Evolutionary conservation across 2,888 invertebrate species (phyloP).

Genomic region (Hydraecia micacea): DNA sequence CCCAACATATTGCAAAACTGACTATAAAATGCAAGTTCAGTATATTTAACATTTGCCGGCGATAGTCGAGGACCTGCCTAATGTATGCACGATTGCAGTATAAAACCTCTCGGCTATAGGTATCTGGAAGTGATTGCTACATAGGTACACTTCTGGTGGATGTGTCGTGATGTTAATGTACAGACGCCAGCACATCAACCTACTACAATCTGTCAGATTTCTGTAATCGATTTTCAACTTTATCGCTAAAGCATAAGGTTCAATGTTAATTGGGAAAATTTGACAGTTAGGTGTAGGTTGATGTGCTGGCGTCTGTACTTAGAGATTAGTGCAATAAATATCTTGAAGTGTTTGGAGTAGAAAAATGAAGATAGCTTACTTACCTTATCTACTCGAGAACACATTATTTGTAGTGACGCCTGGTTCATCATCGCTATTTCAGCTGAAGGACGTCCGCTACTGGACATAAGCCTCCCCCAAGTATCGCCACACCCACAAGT

Average conservation of each 20-base stretch:
- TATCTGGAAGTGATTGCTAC: slow-evolving; percentile 50
- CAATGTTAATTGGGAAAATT: no score
- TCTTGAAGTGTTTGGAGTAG: neutral
- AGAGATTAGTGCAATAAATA: slow-evolving; percentile 7
- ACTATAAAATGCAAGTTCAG: slow-evolving; percentile 37
- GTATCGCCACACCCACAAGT: no score
- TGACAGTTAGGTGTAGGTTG: no score
- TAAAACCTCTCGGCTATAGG: slow-evolving; percentile 26
- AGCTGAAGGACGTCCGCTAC: neutral
- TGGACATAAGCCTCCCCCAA: neutral
- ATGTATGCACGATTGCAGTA: slow-evolving; percentile 55
- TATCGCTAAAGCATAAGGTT: no score
- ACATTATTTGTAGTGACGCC: no score
- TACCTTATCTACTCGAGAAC: no score
- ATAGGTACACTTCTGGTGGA: slow-evolving; percentile 44
- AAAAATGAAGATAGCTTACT: neutral
- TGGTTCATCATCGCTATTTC: neutral
- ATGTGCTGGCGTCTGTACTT: no score
- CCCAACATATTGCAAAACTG: neutral
- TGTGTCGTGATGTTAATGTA: slow-evolving; percentile 6
- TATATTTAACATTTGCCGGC: slow-evolving; percentile 30
- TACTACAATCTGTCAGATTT: no score
- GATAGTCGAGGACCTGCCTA: slow-evolving; percentile 40
- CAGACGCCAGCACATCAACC: no score
- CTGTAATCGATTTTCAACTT: no score